Evolutionary conservation across 1,140 invertebrate genomes (phyloP).

Genomic region (Octopus bimaculoides): DNA sequence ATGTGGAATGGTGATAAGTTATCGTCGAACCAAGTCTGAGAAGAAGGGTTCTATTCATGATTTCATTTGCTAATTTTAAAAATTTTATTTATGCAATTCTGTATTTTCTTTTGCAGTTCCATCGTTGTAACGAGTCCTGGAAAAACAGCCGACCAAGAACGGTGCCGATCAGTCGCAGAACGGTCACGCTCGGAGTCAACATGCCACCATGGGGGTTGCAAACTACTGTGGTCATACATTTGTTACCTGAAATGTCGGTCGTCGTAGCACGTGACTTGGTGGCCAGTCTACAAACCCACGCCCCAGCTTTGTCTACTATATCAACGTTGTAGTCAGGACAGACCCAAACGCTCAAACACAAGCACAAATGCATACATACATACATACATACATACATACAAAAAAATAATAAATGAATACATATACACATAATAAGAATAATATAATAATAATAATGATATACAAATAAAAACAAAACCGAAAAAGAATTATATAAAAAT

Average conservation of each 20-base stretch:
- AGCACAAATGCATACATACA: neutral
- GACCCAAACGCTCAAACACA: neutral
- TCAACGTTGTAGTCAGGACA: neutral
- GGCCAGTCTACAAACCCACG: conserved; percentile 36
- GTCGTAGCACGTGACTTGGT: conserved; percentile 42
- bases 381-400: neutral
- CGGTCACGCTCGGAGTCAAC: conserved; percentile 37
- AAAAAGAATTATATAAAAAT: no score
- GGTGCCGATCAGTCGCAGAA: conserved; percentile 31
- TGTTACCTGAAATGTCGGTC: conserved; percentile 41
- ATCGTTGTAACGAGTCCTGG: conserved; percentile 33
- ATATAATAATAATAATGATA: no score
- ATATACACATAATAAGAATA: no score
- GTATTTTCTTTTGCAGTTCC: conserved; percentile 23
- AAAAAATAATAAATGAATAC: no score
- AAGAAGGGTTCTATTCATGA: no score
- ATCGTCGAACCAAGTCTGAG: no score
- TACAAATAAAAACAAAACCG: no score
- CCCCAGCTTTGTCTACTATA: conserved; percentile 19
- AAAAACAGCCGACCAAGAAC: conserved; percentile 34
- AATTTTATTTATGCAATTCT: neutral
- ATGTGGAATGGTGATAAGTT: no score
- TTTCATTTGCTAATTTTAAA: no score
- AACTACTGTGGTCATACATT: conserved; percentile 34
- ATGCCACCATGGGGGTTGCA: conserved; percentile 41